phyloP scores from a whole-genome alignment of 2,797 vertebrate species.

The Nannoperca australis region DNA sequence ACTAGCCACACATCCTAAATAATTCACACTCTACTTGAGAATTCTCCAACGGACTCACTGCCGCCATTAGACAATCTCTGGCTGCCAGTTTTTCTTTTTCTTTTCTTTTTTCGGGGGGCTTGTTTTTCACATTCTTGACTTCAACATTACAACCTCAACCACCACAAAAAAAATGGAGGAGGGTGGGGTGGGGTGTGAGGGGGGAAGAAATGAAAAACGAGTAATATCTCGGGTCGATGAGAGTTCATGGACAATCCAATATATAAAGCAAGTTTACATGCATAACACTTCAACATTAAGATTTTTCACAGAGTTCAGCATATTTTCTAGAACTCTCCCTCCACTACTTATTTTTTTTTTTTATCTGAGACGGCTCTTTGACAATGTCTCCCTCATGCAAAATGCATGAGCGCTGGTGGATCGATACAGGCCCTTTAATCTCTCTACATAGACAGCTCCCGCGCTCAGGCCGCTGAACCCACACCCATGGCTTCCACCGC shows the following conservation, averaged over 20 bases:
- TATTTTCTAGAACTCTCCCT: conserved; percentile 68
- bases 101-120: conserved; percentile 33
- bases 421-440: conserved; percentile 83
- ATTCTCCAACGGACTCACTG: conserved; percentile 81
- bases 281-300: conserved; percentile 73
- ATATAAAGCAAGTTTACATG: conserved; percentile 76
- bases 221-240: conserved; percentile 71
- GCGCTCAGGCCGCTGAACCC: conserved; percentile 71
- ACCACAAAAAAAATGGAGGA: conserved; percentile 22
- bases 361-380: conserved; percentile 77
- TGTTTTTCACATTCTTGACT: conserved; percentile 64
- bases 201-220: conserved; percentile 56
- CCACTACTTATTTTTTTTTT: conserved; percentile 56
- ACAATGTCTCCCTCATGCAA: conserved; percentile 84
- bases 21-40: conserved; percentile 84
- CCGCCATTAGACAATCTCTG: conserved; percentile 80
- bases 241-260: conserved; percentile 76
- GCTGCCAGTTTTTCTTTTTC: conserved; percentile 69
- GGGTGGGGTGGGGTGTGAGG: not conserved
- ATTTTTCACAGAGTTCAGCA: conserved; percentile 79
- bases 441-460: conserved; percentile 76
- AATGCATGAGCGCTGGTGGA: conserved; percentile 81
- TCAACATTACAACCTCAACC: conserved; percentile 36
- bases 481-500: conserved; percentile 66
- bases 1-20: conserved; percentile 82